A percentile compares a stretch with the other conserved stretches of the same genome.
These are phyloP conservation scores for Turnix velox DNA, from an alignment of 2,113 vertebrate genomes.

Conservation along the genomic window DNA sequence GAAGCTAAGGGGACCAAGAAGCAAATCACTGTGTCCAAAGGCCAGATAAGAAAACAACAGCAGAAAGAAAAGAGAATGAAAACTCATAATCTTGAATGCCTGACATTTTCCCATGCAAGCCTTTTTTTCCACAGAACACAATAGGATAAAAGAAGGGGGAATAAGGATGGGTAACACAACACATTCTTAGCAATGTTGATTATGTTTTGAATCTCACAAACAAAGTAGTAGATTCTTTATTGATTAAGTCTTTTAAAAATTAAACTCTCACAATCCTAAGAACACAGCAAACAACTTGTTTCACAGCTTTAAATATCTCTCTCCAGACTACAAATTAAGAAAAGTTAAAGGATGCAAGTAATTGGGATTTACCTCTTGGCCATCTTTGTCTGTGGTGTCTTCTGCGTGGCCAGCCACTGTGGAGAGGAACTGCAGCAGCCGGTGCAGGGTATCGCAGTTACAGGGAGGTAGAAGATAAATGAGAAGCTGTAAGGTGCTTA, in stretches of 20 bases:
- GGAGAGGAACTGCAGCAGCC: constrained; percentile 90
- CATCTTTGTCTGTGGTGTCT: constrained; percentile 78
- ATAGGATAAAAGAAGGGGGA: neutral
- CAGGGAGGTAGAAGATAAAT: constrained; percentile 94
- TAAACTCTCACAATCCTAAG: neutral
- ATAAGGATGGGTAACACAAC: neutral
- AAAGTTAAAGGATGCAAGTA: neutral
- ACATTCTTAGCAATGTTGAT: neutral
- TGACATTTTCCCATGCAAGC: neutral
- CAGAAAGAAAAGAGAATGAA: neutral
- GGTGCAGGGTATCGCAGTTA: constrained; percentile 94
- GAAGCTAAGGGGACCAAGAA: neutral
- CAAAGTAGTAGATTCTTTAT: neutral
- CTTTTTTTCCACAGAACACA: neutral
- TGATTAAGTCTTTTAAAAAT: neutral
- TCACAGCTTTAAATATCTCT: neutral
- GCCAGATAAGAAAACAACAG: neutral
- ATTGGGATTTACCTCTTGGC: constrained; percentile 76
- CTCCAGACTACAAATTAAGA: neutral
- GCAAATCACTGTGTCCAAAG: neutral
- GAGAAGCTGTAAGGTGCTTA: constrained; percentile 86
- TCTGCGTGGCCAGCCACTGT: constrained; percentile 88
- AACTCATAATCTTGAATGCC: neutral
- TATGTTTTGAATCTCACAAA: neutral
- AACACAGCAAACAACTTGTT: neutral